phyloP scores from a whole-genome alignment of 2,797 vertebrate species.

The Crenichthys baileyi region DNA sequence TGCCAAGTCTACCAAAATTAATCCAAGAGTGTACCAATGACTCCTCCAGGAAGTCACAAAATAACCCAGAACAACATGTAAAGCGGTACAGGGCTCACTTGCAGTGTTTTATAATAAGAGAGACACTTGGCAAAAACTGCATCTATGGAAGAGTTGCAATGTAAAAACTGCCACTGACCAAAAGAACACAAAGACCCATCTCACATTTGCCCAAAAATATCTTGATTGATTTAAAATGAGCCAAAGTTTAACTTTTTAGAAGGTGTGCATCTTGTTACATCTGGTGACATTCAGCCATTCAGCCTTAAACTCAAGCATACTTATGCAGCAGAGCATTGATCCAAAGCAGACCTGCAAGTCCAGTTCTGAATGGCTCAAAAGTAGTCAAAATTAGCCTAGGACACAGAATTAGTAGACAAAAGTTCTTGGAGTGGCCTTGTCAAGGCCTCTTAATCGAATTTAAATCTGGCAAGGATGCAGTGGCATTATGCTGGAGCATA shows the following conservation, averaged over 20 bases:
- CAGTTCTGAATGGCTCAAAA: background rate
- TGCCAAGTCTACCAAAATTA: background rate
- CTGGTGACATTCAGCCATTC: background rate
- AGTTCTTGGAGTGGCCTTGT: background rate
- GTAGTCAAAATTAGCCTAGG: background rate
- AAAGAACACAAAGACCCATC: background rate
- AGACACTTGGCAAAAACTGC: background rate
- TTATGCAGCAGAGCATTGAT: background rate
- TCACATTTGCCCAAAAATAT: background rate
- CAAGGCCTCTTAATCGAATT: background rate
- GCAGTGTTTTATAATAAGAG: too few relatives aligned
- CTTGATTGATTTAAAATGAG: background rate
- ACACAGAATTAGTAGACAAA: too few relatives aligned
- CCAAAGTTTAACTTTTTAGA: background rate
- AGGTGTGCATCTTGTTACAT: background rate
- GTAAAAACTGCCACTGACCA: background rate
- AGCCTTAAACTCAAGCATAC: background rate
- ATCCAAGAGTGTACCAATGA: background rate
- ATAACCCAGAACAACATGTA: background rate
- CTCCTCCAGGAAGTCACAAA: background rate
- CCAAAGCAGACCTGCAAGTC: too few relatives aligned
- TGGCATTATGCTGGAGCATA: background rate
- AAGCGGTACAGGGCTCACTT: too few relatives aligned
- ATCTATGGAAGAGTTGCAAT: background rate
- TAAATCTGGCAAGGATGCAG: background rate